These are phyloP conservation scores for Gymnobelideus leadbeateri DNA, from an alignment of 2,113 vertebrate genomes.

Conservation along the genomic window DNA sequence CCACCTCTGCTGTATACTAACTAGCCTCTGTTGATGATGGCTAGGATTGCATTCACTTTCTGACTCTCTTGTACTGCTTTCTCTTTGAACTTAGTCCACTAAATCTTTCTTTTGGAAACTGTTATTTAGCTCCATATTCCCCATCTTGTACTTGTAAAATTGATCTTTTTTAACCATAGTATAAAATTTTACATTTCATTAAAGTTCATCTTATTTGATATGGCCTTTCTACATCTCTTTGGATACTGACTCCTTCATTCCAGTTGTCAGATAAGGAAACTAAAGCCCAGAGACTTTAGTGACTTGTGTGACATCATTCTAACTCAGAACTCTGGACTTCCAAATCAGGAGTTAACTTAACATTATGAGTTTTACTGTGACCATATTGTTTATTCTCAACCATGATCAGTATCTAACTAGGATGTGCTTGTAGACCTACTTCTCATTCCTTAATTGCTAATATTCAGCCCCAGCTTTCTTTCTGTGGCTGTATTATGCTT, in stretches of 20 bases:
- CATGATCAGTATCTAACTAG: background rate
- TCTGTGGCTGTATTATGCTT: background rate
- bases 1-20: background rate
- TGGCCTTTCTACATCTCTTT: background rate
- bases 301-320: background rate
- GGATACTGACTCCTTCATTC: background rate
- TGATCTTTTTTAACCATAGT: background rate
- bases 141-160: background rate
- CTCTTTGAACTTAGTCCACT: background rate
- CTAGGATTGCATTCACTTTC: background rate
- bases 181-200: background rate
- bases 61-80: background rate
- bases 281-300: constrained; percentile 25
- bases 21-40: background rate
- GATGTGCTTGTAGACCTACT: background rate
- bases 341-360: background rate
- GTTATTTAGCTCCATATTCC: background rate
- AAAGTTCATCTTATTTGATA: background rate
- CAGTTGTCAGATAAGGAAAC: background rate
- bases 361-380: background rate
- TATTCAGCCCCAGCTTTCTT: background rate
- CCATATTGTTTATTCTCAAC: background rate
- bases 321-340: background rate
- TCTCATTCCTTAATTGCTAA: background rate
- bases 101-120: background rate